Evolutionary conservation across 2,113 vertebrate genomes (phyloP).

Genomic region (Oryctolagus cuniculus): DNA sequence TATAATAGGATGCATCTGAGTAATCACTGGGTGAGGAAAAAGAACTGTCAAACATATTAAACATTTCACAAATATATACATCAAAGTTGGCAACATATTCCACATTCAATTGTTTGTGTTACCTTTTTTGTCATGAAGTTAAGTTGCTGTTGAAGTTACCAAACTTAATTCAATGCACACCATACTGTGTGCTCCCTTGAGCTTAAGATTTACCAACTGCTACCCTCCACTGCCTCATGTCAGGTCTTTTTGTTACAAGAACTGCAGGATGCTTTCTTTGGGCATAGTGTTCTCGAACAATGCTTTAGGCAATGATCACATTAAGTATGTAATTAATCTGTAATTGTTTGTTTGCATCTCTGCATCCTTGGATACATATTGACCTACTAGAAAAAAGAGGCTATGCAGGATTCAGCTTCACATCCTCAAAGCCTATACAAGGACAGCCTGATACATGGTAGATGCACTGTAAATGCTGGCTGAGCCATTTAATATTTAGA

Average conservation of each 20-base stretch:
- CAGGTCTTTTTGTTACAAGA: background rate
- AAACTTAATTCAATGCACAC: constrained; percentile 4
- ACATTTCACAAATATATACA: background rate
- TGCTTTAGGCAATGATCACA: background rate
- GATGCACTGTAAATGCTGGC: background rate
- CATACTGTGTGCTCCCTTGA: background rate
- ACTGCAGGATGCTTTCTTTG: background rate
- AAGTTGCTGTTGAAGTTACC: background rate
- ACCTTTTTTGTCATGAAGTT: background rate
- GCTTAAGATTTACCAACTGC: background rate
- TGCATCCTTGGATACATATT: background rate
- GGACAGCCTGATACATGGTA: background rate
- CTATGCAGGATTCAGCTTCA: background rate
- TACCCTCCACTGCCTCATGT: background rate
- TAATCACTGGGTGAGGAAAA: background rate
- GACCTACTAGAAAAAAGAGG: background rate
- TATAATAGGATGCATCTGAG: background rate
- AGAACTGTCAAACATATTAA: background rate
- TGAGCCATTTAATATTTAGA: constrained; percentile 19
- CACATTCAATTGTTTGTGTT: background rate
- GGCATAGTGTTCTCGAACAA: background rate
- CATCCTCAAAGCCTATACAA: background rate
- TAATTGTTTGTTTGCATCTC: constrained; percentile 4
- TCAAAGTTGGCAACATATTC: background rate
- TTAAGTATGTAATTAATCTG: too few relatives aligned